A percentile compares a stretch with the other conserved stretches of the same genome.
phyloP scores from a whole-genome alignment of 2,797 vertebrate species.

The Ara ararauna region DNA sequence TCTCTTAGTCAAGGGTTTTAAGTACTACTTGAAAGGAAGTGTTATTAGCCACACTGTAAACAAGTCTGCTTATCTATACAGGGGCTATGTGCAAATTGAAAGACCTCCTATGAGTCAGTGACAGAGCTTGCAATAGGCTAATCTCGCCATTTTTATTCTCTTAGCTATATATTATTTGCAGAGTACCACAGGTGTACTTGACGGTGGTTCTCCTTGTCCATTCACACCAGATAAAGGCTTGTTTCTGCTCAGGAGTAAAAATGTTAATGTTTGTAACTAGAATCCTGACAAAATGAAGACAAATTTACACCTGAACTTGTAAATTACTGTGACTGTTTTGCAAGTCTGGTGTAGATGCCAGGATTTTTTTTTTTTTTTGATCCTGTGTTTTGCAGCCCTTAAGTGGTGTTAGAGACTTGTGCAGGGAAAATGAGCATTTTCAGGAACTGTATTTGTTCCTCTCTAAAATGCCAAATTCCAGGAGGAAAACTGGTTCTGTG shows the following conservation, averaged over 20 bases:
- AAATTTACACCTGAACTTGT: neutral
- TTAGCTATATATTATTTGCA: neutral
- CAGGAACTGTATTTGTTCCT: neutral
- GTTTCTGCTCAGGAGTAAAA: neutral
- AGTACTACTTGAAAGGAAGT: slow-evolving; percentile 29
- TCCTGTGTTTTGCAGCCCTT: neutral
- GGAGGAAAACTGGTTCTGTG: neutral
- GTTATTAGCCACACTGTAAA: slow-evolving; percentile 34
- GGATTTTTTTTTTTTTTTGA: neutral
- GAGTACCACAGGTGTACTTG: neutral
- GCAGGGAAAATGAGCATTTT: neutral
- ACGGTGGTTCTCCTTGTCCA: neutral
- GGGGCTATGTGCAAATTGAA: neutral
- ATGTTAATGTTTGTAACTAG: neutral
- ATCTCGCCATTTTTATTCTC: neutral
- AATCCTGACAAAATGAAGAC: neutral
- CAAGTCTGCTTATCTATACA: neutral
- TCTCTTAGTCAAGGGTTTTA: neutral
- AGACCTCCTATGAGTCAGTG: neutral
- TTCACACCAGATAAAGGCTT: neutral
- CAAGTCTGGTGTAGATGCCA: neutral
- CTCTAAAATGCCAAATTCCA: neutral
- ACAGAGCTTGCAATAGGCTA: neutral
- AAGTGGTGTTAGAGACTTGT: neutral
- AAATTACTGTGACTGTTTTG: neutral